Conservation (phyloP, 2,797 vertebrate species). For the Macropodus opercularis region DNA sequence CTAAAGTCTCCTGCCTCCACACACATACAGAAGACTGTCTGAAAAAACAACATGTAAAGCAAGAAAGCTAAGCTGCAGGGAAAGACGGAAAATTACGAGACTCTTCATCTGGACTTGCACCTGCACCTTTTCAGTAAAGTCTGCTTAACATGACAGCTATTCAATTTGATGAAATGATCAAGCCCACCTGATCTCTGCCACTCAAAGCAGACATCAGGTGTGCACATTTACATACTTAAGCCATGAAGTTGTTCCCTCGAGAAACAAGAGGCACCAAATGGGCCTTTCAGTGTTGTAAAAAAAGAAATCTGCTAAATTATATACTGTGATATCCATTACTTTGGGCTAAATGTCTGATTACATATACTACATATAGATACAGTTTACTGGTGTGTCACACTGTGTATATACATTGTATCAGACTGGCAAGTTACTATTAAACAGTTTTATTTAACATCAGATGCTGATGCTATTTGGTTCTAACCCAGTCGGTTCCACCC, state of each 20-base stretch:
- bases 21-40: conserved; percentile 5
- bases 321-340: background rate
- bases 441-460: too few species aligned
- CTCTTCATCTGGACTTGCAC: conserved; percentile 65
- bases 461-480: too few species aligned
- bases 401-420: too few species aligned
- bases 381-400: background rate
- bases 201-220: conserved; percentile 70
- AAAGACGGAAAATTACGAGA: conserved; percentile 41
- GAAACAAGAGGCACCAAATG: conserved; percentile 50
- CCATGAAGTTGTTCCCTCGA: conserved; percentile 47
- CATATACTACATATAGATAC: background rate
- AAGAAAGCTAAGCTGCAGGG: conserved; percentile 11
- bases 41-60: conserved; percentile 10
- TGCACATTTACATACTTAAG: conserved; percentile 64
- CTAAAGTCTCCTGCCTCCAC: too few species aligned
- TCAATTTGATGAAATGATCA: conserved; percentile 72
- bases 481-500: background rate
- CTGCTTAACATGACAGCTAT: conserved; percentile 68
- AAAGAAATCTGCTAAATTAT: conserved; percentile 10
- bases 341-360: background rate
- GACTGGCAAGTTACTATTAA: too few species aligned
- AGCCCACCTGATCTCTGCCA: conserved; percentile 74
- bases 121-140: conserved; percentile 71
- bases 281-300: conserved; percentile 11